Base-by-base conservation (phyloP, 2,888 invertebrate genomes). In the Spilosoma lubricipeda region DNA sequence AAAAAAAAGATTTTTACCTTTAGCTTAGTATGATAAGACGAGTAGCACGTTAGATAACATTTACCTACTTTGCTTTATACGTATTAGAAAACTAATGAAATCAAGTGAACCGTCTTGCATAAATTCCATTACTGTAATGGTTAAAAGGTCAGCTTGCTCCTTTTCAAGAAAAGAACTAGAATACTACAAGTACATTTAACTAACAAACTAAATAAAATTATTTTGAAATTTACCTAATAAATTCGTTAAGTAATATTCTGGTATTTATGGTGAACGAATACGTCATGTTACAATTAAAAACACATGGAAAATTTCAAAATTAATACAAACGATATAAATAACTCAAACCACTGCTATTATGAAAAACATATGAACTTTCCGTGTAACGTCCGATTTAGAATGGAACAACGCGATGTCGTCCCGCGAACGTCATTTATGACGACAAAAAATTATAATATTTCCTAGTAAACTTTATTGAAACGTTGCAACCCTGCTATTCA, bases 341-440 rank as follows among this genome's bases (percentile, higher is more conserved):
- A 45, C 30, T 42, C 64, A 64, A 45, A 33, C 30, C 45, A 20
- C 13, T 27, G 36, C 39, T 71, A 56, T n/a, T 56, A 66, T 56
- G 52, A 36, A 52, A 56, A 52, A 27, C 66, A 56, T 36, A 42
- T 56, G 66, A 39, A 13, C 13, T 39, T 39, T 15, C 71, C 71
- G 56, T 39, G 66, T 56, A 66, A 20, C 18, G n/a, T 63, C 13
- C 13, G 4, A 52, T 71, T 56, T 66, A 56, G 36, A 52, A 71
- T 11, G 20, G 23, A 23, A 39, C 33, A 64, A 30, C 23, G 20
- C 20, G 23, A 30, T 30, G 20, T 63, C 71, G 27, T 52, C 52
- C 30, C 13, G n/a, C 66, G 39, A 63, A 42, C 30, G 18, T 33
- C 11, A 18, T 4, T 48, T 71, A 71, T 52, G 36, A 20, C 20